Conservation (phyloP, 2,113 vertebrate species). For the Phalacrocorax carbo region DNA sequence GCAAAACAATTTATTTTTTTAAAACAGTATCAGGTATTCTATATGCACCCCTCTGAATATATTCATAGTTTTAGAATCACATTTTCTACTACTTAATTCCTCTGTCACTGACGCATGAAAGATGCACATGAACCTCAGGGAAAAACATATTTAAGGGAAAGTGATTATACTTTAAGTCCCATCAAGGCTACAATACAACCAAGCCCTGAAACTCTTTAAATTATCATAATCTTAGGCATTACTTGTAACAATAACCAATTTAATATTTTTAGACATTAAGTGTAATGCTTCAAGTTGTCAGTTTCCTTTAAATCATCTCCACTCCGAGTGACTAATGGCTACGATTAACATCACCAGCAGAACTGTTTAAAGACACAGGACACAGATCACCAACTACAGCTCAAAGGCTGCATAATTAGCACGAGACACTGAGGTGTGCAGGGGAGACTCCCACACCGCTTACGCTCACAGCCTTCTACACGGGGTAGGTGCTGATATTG, state of each 20-base stretch:
- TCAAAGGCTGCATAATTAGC: background rate
- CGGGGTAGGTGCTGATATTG: rapidly evolving
- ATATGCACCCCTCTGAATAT: background rate
- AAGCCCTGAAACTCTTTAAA: background rate
- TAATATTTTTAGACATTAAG: background rate
- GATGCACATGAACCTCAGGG: background rate
- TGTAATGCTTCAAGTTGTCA: background rate
- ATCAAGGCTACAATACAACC: background rate
- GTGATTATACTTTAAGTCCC: background rate
- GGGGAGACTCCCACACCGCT: background rate
- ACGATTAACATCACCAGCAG: background rate
- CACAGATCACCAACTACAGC: background rate
- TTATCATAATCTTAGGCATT: background rate
- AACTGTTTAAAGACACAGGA: background rate
- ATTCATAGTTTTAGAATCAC: background rate
- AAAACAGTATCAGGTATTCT: background rate
- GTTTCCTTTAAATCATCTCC: slow-evolving; percentile 15
- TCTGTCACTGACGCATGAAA: background rate
- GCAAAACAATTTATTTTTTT: background rate
- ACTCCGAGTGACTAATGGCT: background rate
- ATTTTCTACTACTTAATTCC: background rate
- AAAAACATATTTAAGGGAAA: background rate
- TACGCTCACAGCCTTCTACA: background rate
- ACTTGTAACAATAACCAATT: background rate
- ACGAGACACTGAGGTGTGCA: rapidly evolving